Percentiles rank a stretch among this genome's conserved stretches.
Conservation (phyloP, 2,113 vertebrate species). For the Maccullochella peelii region DNA sequence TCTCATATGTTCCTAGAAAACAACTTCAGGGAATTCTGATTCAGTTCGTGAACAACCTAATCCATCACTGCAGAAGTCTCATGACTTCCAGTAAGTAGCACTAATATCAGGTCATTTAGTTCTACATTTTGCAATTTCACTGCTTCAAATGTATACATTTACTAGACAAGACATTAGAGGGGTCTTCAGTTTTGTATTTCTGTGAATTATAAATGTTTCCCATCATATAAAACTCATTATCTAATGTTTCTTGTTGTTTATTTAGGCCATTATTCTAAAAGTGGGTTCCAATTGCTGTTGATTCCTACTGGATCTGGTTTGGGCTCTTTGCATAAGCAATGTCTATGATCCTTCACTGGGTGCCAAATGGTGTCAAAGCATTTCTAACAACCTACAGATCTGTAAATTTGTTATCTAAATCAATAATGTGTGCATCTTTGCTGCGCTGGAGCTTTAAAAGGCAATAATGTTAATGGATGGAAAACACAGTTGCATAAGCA, state of each 20-base stretch:
- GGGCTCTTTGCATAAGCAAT: not conserved
- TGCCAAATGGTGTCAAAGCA: not conserved
- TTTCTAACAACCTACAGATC: conserved; percentile 13
- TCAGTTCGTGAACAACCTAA: not conserved
- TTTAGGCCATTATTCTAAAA: not conserved
- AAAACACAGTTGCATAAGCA: not conserved
- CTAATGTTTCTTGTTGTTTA: not conserved
- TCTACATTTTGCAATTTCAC: conserved; percentile 4
- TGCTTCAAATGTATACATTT: not conserved
- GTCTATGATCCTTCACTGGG: not conserved
- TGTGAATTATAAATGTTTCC: not conserved
- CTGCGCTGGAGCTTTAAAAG: conserved; percentile 3
- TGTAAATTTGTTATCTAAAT: conserved; percentile 21
- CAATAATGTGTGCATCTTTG: conserved; percentile 5
- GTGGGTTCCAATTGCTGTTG: not conserved
- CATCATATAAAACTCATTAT: not conserved
- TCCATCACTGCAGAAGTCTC: not conserved
- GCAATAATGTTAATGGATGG: conserved; percentile 15
- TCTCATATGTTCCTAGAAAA: conserved; percentile 12
- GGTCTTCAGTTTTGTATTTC: not conserved
- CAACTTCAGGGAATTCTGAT: not conserved
- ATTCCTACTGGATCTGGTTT: not conserved
- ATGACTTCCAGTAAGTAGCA: not conserved
- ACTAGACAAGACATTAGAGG: not conserved
- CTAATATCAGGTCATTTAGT: not conserved